phyloP scores from a whole-genome alignment of 2,888 invertebrate species.

The Drosophila rellima region DNA sequence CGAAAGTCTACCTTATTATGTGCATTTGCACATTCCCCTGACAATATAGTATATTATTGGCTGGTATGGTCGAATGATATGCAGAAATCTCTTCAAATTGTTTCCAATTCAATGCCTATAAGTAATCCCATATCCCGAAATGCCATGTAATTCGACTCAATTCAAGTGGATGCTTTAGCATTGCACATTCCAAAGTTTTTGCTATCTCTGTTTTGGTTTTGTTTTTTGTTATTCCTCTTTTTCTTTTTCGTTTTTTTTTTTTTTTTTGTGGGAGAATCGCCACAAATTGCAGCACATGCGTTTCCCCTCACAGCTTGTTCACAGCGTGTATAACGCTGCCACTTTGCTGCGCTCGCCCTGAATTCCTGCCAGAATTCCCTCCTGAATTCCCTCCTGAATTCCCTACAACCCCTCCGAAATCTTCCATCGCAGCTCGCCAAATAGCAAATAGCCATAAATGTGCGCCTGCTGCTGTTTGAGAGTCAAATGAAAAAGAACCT shows the following conservation, averaged over 20 bases:
- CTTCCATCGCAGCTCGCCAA: slow-evolving; percentile 29
- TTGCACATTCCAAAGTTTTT: slow-evolving; percentile 56
- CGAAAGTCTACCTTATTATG: slow-evolving; percentile 9
- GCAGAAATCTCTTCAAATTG: slow-evolving; percentile 54
- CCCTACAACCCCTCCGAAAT: neutral
- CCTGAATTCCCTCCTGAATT: neutral
- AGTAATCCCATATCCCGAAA: slow-evolving; percentile 49
- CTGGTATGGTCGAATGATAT: slow-evolving; percentile 19
- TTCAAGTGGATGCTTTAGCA: slow-evolving; percentile 46
- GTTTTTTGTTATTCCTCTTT: no score
- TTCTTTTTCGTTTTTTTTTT: neutral
- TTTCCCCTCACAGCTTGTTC: slow-evolving; percentile 44
- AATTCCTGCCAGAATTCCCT: neutral
- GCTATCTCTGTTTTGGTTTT: slow-evolving; percentile 26
- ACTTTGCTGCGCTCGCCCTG: slow-evolving; percentile 10
- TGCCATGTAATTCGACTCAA: slow-evolving; percentile 61
- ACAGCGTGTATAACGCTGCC: slow-evolving; percentile 42
- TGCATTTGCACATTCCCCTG: slow-evolving; percentile 4
- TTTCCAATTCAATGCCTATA: slow-evolving; percentile 57
- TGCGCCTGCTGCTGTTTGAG: slow-evolving; percentile 54
- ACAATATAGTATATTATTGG: slow-evolving; percentile 13
- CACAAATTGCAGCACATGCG: slow-evolving; percentile 59
- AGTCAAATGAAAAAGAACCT: slow-evolving; percentile 30
- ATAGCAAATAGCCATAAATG: slow-evolving; percentile 70
- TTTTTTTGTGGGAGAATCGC: neutral